These are phyloP conservation scores for Oceanites oceanicus DNA, from an alignment of 2,113 vertebrate genomes.

Conservation along the genomic window DNA sequence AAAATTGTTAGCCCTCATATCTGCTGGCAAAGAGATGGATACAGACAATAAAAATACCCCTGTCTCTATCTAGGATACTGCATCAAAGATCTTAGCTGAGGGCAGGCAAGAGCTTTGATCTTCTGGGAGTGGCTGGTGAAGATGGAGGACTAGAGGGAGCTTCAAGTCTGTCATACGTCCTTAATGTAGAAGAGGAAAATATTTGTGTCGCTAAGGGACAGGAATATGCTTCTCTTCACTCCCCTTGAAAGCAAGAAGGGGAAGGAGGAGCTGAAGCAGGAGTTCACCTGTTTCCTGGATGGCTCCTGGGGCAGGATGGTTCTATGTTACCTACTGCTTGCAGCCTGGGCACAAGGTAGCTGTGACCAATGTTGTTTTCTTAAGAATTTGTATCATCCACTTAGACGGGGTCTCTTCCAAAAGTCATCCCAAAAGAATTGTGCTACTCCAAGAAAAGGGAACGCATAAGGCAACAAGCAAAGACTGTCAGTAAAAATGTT, in stretches of 20 bases:
- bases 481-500: neutral
- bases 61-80: no score
- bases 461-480: neutral
- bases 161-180: neutral
- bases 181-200: neutral
- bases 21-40: neutral
- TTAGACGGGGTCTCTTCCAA: neutral
- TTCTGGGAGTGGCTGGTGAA: neutral
- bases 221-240: neutral
- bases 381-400: neutral
- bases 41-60: neutral
- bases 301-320: neutral
- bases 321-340: neutral
- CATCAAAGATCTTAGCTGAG: neutral
- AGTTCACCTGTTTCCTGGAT: neutral
- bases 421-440: neutral
- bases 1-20: neutral
- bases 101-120: neutral
- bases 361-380: neutral
- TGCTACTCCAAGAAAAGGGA: neutral
- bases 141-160: neutral
- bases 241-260: neutral
- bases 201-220: neutral
- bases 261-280: neutral
- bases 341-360: neutral